Base-by-base conservation (phyloP, 2,797 vertebrate genomes). In the Acanthurus leucopareius region DNA sequence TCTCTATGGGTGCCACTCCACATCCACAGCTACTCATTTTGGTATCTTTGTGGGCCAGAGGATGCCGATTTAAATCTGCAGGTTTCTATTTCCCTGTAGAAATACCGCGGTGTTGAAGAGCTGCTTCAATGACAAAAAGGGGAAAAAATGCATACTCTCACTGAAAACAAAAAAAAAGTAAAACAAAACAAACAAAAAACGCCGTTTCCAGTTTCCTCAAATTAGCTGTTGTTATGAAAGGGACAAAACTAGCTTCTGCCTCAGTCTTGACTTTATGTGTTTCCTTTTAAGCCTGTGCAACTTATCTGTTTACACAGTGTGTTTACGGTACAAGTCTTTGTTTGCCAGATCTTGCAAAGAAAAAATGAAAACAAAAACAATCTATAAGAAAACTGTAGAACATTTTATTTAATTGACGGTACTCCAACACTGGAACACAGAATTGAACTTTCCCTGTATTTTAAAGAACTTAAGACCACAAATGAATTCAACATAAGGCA, bases 401-500 rank as follows among this genome's bases (percentile, higher is more conserved):
- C 78, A 62, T 91, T 90, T 94, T 93, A 94, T 94, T 95, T 87
- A 49, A 88, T 86, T 69, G 80, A 92, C 91, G 89, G 82, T 79
- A 87, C 42, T 86, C 88, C 59, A 85, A 89, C 89, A 90, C 75
- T 77, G 77, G 63, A 85, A 91, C 89, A 94, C 84, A 90, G 67
- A 89, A 66, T 15, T 75, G 0, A 83, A 75, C 74, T 69, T 85
- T 79, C 75, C 83, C 89, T 87, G 86, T 84, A 84, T 84, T 88
- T 85, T 80, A 22, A 75, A 86, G 44, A 83, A 89, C 79, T 69
- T 79, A 81, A 89, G 79, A 93, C 79, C 87, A 93, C 92, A 84
- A 88, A 93, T 86, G 62, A 92, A 69, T 87, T 67, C 63, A 90
- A 93, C 91, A 92, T 89, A 94, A 91, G 92, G 92, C 91, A 89